Evolutionary conservation across 2,888 invertebrate species (phyloP).

Genomic region (Acleris literana): DNA sequence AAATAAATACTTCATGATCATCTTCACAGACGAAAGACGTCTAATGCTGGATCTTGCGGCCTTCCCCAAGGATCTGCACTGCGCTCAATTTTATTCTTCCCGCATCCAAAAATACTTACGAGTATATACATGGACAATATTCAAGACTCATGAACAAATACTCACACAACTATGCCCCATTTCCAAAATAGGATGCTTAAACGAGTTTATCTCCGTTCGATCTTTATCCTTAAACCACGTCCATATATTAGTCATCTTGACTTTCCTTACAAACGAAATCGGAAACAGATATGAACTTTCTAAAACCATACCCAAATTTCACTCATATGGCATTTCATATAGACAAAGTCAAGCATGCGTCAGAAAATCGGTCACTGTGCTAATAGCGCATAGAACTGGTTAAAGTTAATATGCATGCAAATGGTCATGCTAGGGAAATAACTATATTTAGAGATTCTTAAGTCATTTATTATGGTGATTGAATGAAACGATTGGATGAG

Average conservation of each 20-base stretch:
- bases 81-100: too few relatives aligned
- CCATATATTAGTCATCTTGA: constrained; percentile 17
- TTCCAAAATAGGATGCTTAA: not conserved
- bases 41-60: too few relatives aligned
- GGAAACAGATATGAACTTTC: constrained; percentile 23
- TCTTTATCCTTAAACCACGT: not conserved
- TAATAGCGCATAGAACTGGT: constrained; percentile 21
- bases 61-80: too few relatives aligned
- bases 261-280: constrained; percentile 13
- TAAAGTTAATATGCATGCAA: constrained; percentile 10
- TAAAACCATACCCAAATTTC: constrained; percentile 17
- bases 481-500: too few relatives aligned
- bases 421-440: constrained; percentile 12
- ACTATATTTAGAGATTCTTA: constrained; percentile 7
- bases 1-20: too few relatives aligned
- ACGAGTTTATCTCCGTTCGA: not conserved
- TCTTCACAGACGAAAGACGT: too few relatives aligned
- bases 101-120: too few relatives aligned
- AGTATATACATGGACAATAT: too few relatives aligned
- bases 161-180: too few relatives aligned
- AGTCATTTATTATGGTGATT: not conserved
- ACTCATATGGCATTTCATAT: constrained; percentile 7
- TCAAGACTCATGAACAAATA: too few relatives aligned
- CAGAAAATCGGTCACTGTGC: constrained; percentile 22
- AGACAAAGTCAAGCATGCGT: constrained; percentile 18